Base-by-base conservation (phyloP, 2,113 vertebrate species). In the Brachypodius melanocephalos region DNA sequence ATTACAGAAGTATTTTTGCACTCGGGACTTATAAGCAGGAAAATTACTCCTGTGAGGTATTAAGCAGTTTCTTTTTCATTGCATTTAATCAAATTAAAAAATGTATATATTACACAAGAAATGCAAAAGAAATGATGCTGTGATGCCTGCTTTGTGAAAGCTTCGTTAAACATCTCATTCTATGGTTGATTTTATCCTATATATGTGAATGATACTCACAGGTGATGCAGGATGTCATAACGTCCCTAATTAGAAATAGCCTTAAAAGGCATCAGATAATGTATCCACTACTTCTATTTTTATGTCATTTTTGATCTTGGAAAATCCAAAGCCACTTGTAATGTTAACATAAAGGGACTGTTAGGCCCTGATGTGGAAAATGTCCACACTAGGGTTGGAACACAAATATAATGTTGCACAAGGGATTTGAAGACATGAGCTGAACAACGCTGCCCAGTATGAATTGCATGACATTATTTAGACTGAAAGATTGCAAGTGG, bases 51-150 rank as follows among this genome's bases (percentile, higher is more conserved):
- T 40, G 11, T 82, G 26, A 84, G 78, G 94, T 93, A 73, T 68
- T 85, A 91, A 91, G 21, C 34, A 82, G 8, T 71, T 94, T 92
- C 68, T 74, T 96, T 82, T 72, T 91, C 7, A 3, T 78, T 89
- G 24, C 36, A 79, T 68, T 94, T 93, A 93, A 80, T 91, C 40
- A 81, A 86, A 54, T 43, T 67, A 31, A 92, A 80, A 92, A 78
- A 85, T 77, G 63, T 24, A 62, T 89, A 42, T 52, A 38, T 25
- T 43, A 90, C 34, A 21, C 16, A 91, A 79, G 19, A 84, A 79
- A 75, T 43, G 6, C 1, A 34, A 79, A 65, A n/a, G 16, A 49
- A 34, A n/a, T 21, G 5, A 31, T 67, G 18, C 28, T 58, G 34
- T 71, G 45, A 42, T 51, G 26, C 5, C 63, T 85, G 42, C 22